Evolutionary conservation across 2,113 vertebrate species (phyloP).

Genomic region (Etheostoma cragini): DNA sequence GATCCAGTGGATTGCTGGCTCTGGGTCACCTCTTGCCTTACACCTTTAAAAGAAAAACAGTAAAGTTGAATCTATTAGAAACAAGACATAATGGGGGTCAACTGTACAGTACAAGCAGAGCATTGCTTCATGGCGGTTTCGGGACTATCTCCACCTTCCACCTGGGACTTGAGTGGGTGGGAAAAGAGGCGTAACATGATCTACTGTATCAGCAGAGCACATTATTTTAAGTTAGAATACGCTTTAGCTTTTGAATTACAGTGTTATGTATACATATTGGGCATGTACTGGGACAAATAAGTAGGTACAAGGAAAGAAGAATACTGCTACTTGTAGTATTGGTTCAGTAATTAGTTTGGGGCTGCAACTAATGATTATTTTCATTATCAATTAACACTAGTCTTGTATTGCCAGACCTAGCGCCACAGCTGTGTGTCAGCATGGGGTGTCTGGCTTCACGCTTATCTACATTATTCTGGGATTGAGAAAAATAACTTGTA

Average conservation of each 20-base stretch:
- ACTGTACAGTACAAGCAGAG: slow-evolving; percentile 1
- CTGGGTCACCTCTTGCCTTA: slow-evolving; percentile 96
- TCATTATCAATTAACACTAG: neutral
- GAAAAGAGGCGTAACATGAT: neutral
- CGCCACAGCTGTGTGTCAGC: no score
- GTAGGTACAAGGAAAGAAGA: no score
- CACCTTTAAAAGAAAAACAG: slow-evolving; percentile 74
- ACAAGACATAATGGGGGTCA: slow-evolving; percentile 27
- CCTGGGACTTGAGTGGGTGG: neutral
- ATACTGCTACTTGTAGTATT: no score
- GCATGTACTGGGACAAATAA: neutral
- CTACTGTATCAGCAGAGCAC: neutral
- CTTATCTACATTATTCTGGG: no score
- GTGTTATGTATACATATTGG: neutral
- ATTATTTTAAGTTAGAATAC: slow-evolving; percentile 15
- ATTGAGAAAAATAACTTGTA: no score
- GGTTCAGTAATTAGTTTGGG: neutral
- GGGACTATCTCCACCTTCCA: slow-evolving; percentile 6
- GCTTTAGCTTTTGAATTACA: neutral
- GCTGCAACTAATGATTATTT: neutral
- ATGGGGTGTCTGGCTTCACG: no score
- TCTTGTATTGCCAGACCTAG: neutral
- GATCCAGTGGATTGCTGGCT: slow-evolving; percentile 98
- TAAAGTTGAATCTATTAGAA: slow-evolving; percentile 24
- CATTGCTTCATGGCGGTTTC: neutral